These are phyloP conservation scores for Spicauda simplicius DNA, from an alignment of 2,888 invertebrate species.

Conservation along the genomic window DNA sequence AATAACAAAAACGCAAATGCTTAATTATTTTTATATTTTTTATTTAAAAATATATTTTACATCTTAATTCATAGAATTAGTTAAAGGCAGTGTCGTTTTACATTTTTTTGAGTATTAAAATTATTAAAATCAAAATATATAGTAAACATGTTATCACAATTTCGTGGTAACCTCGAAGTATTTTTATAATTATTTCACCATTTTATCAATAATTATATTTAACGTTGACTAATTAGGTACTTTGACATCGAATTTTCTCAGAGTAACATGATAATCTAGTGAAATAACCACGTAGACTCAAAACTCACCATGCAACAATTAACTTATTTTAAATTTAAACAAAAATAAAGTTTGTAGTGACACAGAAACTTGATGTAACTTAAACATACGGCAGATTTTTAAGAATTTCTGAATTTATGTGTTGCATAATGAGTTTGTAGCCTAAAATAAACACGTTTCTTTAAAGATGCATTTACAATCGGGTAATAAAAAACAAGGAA, in stretches of 20 bases:
- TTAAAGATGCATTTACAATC: not conserved
- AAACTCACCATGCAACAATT: slow-evolving; percentile 26
- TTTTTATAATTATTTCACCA: slow-evolving; percentile 6
- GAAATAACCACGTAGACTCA: slow-evolving; percentile 21
- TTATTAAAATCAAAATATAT: slow-evolving; percentile 53
- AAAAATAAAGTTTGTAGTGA: not conserved
- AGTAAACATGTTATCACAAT: slow-evolving; percentile 31
- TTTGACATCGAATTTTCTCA: not conserved
- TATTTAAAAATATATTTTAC: slow-evolving; percentile 64
- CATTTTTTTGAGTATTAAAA: slow-evolving; percentile 72
- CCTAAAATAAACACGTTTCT: slow-evolving; percentile 18
- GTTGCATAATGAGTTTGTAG: slow-evolving; percentile 20
- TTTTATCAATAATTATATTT: not conserved
- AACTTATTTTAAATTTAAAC: not conserved
- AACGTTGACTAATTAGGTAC: not conserved
- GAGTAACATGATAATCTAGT: slow-evolving; percentile 16
- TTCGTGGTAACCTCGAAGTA: slow-evolving; percentile 21
- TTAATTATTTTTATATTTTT: slow-evolving; percentile 42
- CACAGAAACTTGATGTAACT: not conserved
- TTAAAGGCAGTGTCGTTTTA: slow-evolving; percentile 77
- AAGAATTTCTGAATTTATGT: not conserved
- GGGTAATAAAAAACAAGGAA: not conserved
- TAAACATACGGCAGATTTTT: not conserved
- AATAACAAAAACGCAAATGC: not conserved
- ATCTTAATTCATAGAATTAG: slow-evolving; percentile 67